Evolutionary conservation across 2,113 vertebrate genomes (phyloP).

Genomic region (Serilophus lunatus): DNA sequence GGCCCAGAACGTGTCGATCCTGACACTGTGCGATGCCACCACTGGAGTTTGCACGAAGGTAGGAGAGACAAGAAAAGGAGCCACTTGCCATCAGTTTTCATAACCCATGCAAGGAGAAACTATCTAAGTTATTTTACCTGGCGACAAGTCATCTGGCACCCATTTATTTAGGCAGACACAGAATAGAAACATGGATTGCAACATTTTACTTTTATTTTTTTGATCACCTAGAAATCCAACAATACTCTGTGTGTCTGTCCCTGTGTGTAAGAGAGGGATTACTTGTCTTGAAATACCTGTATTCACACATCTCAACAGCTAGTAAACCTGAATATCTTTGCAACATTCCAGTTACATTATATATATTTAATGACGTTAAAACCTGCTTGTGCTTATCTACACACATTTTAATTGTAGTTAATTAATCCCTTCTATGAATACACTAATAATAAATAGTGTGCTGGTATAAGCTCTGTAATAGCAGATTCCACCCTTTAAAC

Average conservation of each 20-base stretch:
- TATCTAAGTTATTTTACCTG: background rate
- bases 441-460: background rate
- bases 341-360: background rate
- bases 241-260: background rate
- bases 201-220: background rate
- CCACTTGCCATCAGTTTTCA: accelerated
- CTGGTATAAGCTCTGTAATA: background rate
- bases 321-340: background rate
- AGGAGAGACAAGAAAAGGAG: background rate
- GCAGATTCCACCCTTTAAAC: background rate
- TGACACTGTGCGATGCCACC: conserved; percentile 93
- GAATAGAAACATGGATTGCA: background rate
- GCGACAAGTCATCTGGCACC: background rate
- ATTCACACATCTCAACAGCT: background rate
- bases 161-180: background rate
- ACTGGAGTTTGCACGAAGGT: conserved; percentile 97
- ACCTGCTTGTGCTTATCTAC: background rate
- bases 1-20: conserved; percentile 94
- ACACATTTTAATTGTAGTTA: background rate
- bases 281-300: background rate
- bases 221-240: background rate
- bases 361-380: background rate
- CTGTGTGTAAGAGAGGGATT: background rate
- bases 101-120: accelerated
- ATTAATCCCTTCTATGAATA: background rate